Conservation (phyloP, 2,113 vertebrate species). For the Paedocypris sp. region DNA sequence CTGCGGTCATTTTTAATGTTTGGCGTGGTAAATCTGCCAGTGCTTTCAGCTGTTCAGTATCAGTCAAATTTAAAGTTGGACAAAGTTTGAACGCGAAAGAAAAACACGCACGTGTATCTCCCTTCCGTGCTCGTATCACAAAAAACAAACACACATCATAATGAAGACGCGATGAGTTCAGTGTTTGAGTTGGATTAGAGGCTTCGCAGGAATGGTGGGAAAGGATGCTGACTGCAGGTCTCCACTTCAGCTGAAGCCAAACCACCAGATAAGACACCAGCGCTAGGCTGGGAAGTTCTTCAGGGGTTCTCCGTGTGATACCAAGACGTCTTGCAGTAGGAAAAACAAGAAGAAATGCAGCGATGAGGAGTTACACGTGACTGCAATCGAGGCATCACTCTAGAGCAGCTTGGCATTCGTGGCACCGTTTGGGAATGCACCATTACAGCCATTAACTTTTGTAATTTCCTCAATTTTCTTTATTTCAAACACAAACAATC, state of each 20-base stretch:
- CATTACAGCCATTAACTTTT: constrained; percentile 44
- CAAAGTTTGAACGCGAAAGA: background rate
- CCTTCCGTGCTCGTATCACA: constrained; percentile 2
- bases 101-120: background rate
- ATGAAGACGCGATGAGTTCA: constrained; percentile 16
- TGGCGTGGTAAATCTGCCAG: background rate
- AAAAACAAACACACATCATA: constrained; percentile 21
- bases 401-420: constrained; percentile 21
- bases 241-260: constrained; percentile 1
- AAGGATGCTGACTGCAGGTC: constrained; percentile 22
- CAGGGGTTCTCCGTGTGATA: background rate
- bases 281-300: background rate
- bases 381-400: constrained; percentile 17
- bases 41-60: background rate
- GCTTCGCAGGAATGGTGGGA: constrained; percentile 15
- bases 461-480: constrained; percentile 44
- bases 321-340: background rate
- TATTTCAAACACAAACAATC: constrained; percentile 51
- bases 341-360: background rate
- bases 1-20: background rate
- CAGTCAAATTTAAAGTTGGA: background rate
- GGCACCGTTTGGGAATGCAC: constrained; percentile 24
- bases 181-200: constrained; percentile 20
- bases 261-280: constrained; percentile 17
- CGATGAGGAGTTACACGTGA: background rate